Percentiles rank a stretch among this genome's conserved stretches.
phyloP scores from a whole-genome alignment of 1,140 invertebrate genomes.

The Drosophila parvula region DNA sequence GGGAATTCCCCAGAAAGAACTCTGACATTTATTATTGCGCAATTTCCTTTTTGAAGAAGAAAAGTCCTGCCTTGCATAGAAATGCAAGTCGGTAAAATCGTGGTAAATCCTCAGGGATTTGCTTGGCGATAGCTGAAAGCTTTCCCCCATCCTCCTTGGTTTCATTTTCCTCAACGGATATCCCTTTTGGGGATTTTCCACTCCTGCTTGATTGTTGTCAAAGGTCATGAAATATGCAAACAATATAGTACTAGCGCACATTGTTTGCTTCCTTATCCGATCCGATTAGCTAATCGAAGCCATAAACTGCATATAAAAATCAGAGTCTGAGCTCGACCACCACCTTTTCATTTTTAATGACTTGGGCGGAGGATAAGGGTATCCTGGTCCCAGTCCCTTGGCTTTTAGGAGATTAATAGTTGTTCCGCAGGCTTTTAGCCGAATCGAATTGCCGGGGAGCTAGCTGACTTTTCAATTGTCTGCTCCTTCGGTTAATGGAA shows the following conservation, averaged over 20 bases:
- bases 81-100: constrained; percentile 72
- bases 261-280: constrained; percentile 37
- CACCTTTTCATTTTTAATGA: constrained; percentile 31
- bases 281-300: constrained; percentile 74
- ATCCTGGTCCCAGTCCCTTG: neutral
- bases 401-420: constrained; percentile 50
- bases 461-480: constrained; percentile 47
- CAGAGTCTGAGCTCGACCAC: constrained; percentile 13
- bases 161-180: constrained; percentile 4
- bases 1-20: constrained; percentile 26
- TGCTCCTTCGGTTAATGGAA: constrained; percentile 22
- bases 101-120: constrained; percentile 71
- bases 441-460: constrained; percentile 26
- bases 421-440: constrained; percentile 27
- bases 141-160: constrained; percentile 27
- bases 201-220: constrained; percentile 34
- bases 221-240: constrained; percentile 70
- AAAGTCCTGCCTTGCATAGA: constrained; percentile 43
- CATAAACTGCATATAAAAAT: constrained; percentile 43
- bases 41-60: constrained; percentile 25
- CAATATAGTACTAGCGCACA: constrained; percentile 34
- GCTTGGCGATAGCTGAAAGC: constrained; percentile 67
- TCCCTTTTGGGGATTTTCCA: constrained; percentile 54
- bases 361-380: neutral
- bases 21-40: constrained; percentile 64